Conservation (phyloP, 2,113 vertebrate genomes). For the Neogobius melanostomus region DNA sequence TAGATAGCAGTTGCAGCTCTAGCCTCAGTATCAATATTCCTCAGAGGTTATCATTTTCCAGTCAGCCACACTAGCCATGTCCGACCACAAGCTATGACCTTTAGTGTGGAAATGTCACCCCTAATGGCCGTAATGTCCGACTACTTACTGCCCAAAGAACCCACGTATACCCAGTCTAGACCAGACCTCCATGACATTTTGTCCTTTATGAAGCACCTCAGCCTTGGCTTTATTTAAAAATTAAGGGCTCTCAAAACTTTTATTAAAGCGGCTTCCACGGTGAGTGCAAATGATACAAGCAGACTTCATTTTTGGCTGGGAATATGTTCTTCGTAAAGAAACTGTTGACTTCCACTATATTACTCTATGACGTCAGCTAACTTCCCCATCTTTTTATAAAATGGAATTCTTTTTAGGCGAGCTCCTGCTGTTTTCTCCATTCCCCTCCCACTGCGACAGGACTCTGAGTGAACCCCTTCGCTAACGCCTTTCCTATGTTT, state of each 20-base stretch:
- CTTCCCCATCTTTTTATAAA: constrained; percentile 48
- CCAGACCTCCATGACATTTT: constrained; percentile 44
- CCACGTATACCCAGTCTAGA: constrained; percentile 37
- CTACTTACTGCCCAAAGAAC: constrained; percentile 51
- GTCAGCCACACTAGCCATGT: constrained; percentile 51
- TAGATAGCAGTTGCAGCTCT: no score
- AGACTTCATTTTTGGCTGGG: constrained; percentile 37
- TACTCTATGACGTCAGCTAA: constrained; percentile 26
- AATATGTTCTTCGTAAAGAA: constrained; percentile 28
- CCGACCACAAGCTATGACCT: constrained; percentile 63
- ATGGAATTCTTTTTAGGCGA: constrained; percentile 41
- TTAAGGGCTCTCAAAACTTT: constrained; percentile 33
- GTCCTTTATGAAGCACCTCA: constrained; percentile 46
- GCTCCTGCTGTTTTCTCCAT: constrained; percentile 43
- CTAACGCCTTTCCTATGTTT: constrained; percentile 38
- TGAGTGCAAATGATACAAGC: constrained; percentile 25
- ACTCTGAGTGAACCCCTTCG: constrained; percentile 38
- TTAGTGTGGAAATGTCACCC: constrained; percentile 69
- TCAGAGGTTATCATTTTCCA: constrained; percentile 59
- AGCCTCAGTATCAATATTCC: constrained; percentile 28
- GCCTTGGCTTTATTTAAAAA: constrained; percentile 35
- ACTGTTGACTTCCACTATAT: constrained; percentile 13
- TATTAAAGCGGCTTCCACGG: constrained; percentile 32
- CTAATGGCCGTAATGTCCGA: constrained; percentile 64
- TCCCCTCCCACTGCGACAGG: constrained; percentile 34